Percentiles rank a stretch among this genome's conserved stretches.
phyloP scores from a whole-genome alignment of 2,888 invertebrate species.

The Cataglyphis altisquamis region DNA sequence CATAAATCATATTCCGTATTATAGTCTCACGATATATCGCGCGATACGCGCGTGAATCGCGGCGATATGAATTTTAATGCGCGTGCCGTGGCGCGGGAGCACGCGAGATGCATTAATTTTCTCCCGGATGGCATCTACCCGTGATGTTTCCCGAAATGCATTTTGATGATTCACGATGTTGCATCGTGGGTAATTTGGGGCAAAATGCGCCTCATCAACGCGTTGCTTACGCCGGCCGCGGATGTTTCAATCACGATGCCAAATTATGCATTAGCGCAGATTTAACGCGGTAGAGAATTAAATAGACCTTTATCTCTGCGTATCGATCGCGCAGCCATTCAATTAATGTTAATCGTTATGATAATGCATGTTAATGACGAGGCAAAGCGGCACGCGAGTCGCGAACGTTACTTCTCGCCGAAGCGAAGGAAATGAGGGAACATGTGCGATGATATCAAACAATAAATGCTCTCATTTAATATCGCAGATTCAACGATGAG shows the following conservation, averaged over 20 bases:
- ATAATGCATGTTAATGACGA: slow-evolving; percentile 40
- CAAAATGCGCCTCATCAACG: slow-evolving; percentile 12
- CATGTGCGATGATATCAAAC: slow-evolving; percentile 50
- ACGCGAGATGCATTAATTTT: slow-evolving; percentile 52
- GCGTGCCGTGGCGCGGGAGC: not conserved
- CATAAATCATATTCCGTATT: slow-evolving; percentile 39
- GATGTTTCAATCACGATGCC: slow-evolving; percentile 34
- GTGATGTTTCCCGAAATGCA: slow-evolving; percentile 35
- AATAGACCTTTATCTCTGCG: slow-evolving; percentile 27
- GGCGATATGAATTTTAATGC: slow-evolving; percentile 48
- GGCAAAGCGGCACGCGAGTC: slow-evolving; percentile 64
- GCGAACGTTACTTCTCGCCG: slow-evolving; percentile 52
- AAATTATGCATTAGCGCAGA: slow-evolving; percentile 17
- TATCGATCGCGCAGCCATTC: not conserved
- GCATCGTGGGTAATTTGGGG: slow-evolving; percentile 1
- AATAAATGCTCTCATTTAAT: slow-evolving; percentile 58
- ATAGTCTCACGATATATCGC: slow-evolving; percentile 47
- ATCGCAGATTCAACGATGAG: slow-evolving; percentile 49
- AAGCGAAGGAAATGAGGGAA: slow-evolving; percentile 55
- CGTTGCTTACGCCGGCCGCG: not conserved
- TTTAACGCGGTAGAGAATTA: not conserved
- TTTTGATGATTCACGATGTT: slow-evolving; percentile 19
- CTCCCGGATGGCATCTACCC: not conserved
- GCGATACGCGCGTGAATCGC: slow-evolving; percentile 38
- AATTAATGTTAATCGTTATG: slow-evolving; percentile 42